Evolutionary conservation across 1,140 invertebrate species (phyloP), one percentile per base, ranked within the genome.

Genomic region (Zophobas atratus): DNA sequence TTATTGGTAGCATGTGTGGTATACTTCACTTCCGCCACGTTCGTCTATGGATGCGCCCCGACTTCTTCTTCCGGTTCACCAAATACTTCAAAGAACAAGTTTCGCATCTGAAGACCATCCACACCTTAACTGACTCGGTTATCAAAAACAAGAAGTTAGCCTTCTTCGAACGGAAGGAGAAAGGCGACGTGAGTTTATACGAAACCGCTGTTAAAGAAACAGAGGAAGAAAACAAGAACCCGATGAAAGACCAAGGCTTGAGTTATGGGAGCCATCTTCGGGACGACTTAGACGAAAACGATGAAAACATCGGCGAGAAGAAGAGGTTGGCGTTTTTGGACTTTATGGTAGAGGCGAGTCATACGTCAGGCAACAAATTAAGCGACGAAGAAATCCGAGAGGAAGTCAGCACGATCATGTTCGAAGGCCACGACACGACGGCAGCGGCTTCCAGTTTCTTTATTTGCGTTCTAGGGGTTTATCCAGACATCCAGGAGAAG

Each of bases 391-490:
- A 98, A 88, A 97, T 98, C 73, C 93, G 94, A 80, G 95, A 97
- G 87, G 94, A 97, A 90, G 95, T 97, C 0, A 94, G 97, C 84
- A 97, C 96, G 0, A 97, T 97, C 82, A 97, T 97, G 94, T 97
- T 98, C 86, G 96, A 97, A 88, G 81, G 96, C 8, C 96, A 98
- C 84, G 97, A 98, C 84, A 98, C 97, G 1, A 98, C 96, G 0
- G 94, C 95, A 0, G 92, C 94, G 51, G 95, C 90, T 8, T 93
- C 94, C n/a, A 94, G 93, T 82, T 97, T 96, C 89, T 93, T 94
- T 70, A 85, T 97, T 0, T 95, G 92, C 41, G 86, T 96, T 20
- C 91, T 97, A 83, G 95, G 94, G 4, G 90, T 92, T 75, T 91
- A 96, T 83, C 93, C 93, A 55, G 90, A 95, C 6, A 92, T 94